phyloP scores from a whole-genome alignment of 2,113 vertebrate species.

The Pao palembangensis region DNA sequence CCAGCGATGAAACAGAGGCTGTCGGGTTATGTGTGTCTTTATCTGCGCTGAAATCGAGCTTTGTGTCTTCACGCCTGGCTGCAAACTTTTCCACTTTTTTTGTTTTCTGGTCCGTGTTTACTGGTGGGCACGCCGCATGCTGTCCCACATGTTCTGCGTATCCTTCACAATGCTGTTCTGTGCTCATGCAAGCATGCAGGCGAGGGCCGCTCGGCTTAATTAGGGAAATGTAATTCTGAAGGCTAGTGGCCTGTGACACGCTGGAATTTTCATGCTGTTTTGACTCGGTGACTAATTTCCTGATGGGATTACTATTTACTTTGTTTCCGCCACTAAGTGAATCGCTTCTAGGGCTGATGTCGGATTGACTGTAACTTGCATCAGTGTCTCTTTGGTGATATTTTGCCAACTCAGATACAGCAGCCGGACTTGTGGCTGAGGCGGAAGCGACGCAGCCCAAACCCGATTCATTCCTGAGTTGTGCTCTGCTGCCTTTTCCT shows the following conservation, averaged over 20 bases:
- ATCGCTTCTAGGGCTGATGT: not conserved
- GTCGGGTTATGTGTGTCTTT: constrained; percentile 28
- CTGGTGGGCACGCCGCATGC: constrained; percentile 25
- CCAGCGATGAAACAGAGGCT: constrained; percentile 8
- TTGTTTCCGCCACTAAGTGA: constrained; percentile 20
- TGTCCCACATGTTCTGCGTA: constrained; percentile 29
- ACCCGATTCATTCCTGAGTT: constrained; percentile 8
- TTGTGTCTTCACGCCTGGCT: too few species aligned
- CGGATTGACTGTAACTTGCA: constrained; percentile 6
- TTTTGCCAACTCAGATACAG: constrained; percentile 19
- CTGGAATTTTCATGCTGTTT: constrained; percentile 31
- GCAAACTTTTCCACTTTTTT: not conserved
- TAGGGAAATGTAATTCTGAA: constrained; percentile 50
- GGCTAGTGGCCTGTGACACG: constrained; percentile 45
- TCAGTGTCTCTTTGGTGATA: constrained; percentile 2
- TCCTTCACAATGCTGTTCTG: constrained; percentile 37
- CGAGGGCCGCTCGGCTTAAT: constrained; percentile 51
- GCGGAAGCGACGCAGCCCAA: constrained; percentile 1
- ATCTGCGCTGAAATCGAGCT: constrained; percentile 4
- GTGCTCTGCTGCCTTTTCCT: constrained; percentile 4
- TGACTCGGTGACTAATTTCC: constrained; percentile 29
- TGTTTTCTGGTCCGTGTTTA: constrained; percentile 22
- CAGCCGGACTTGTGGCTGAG: not conserved
- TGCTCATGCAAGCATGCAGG: constrained; percentile 46
- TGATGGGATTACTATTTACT: constrained; percentile 30